Percentiles rank a stretch among this genome's conserved stretches.
Evolutionary conservation across 53 echinoderm and acorn worm species (phyloP).

Genomic region (Echinarachnius parma): DNA sequence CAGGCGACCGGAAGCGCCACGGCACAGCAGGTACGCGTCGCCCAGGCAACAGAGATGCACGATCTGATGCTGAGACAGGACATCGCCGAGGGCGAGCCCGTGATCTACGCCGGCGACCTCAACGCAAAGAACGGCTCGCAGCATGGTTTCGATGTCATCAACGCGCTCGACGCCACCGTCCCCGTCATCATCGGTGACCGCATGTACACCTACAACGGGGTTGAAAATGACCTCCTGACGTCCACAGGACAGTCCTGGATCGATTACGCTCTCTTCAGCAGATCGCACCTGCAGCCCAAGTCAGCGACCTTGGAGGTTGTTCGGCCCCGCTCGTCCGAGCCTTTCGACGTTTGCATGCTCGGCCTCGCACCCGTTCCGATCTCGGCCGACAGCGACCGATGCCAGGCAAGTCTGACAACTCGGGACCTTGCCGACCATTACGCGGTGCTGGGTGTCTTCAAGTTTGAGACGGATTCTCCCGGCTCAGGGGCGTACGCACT

Average conservation of each 20-base stretch:
- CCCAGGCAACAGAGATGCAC: conserved; percentile 59
- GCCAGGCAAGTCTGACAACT: conserved; percentile 30
- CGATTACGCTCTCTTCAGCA: conserved; percentile 64
- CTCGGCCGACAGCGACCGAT: conserved; percentile 58
- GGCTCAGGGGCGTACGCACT: too few species aligned
- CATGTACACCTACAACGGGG: conserved; percentile 57
- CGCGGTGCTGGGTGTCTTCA: conserved; percentile 71
- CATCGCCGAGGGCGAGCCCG: conserved; percentile 54
- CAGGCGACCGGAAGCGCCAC: conserved; percentile 39
- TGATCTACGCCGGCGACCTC: conserved; percentile 66
- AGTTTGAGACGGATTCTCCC: too few species aligned
- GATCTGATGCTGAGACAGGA: conserved; percentile 48
- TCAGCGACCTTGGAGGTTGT: conserved; percentile 47
- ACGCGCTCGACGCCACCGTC: conserved; percentile 34
- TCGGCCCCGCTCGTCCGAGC: conserved; percentile 36
- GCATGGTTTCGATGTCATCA: conserved; percentile 34
- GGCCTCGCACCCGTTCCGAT: conserved; percentile 21
- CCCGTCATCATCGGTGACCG: conserved; percentile 60
- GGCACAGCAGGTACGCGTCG: conserved; percentile 26
- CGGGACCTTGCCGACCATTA: conserved; percentile 83
- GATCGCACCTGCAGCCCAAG: conserved; percentile 41
- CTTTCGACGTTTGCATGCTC: conserved; percentile 55
- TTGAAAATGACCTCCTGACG: conserved; percentile 60
- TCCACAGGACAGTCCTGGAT: conserved; percentile 48
- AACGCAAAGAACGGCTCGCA: conserved; percentile 46